Percentiles rank a stretch among this genome's conserved stretches.
These are phyloP conservation scores for Schizotus pectinicornis DNA, from an alignment of 2,888 invertebrate genomes.

Conservation along the genomic window DNA sequence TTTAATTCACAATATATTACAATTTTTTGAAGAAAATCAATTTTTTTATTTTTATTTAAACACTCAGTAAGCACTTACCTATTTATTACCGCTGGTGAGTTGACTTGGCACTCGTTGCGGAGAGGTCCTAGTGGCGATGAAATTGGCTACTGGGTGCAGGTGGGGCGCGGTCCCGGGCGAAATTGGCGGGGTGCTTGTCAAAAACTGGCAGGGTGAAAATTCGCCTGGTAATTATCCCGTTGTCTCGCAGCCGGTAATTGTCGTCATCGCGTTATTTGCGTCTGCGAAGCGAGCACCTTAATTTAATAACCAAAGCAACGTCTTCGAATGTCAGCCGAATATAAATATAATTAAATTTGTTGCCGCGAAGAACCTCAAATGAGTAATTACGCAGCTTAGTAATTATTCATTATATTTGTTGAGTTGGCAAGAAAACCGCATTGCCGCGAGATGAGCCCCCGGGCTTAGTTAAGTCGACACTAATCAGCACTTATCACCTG, in stretches of 20 bases:
- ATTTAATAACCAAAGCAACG: constrained; percentile 11
- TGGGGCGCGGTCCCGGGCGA: neutral
- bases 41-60: no score
- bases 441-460: constrained; percentile 31
- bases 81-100: no score
- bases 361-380: constrained; percentile 12
- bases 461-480: constrained; percentile 47
- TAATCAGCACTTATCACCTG: constrained; percentile 49
- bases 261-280: neutral
- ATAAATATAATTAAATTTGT: constrained; percentile 22
- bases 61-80: no score
- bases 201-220: neutral
- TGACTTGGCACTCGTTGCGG: no score
- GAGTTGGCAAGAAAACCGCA: constrained; percentile 12
- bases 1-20: no score
- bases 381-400: constrained; percentile 16
- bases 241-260: neutral
- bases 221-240: neutral
- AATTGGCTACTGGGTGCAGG: neutral
- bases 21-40: no score
- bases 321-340: constrained; percentile 19
- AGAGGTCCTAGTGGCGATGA: neutral
- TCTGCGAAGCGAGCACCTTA: neutral
- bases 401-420: constrained; percentile 17
- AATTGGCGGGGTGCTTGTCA: no score